Conservation (phyloP, 1,140 invertebrate genomes). For the Caligus rogercresseyi region DNA sequence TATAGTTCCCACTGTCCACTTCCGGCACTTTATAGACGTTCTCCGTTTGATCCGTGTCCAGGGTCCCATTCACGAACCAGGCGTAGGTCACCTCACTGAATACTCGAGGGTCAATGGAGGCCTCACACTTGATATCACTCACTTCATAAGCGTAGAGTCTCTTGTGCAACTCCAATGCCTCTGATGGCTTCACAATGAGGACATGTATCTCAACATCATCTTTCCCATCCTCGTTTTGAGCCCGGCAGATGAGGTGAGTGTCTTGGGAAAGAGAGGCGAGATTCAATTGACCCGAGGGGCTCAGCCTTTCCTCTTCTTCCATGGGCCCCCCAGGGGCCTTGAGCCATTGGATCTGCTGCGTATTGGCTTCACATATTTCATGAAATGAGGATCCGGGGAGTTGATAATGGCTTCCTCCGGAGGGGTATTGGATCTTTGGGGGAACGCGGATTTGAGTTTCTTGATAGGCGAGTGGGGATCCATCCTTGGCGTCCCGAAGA, state of each 20-base stretch:
- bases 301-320: neutral
- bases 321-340: too few species aligned
- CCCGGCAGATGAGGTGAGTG: neutral
- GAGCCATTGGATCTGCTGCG: neutral
- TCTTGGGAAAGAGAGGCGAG: neutral
- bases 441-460: neutral
- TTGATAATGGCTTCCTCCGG: neutral
- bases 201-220: neutral
- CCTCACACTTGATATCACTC: too few species aligned
- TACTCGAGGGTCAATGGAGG: too few species aligned
- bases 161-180: neutral
- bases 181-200: neutral
- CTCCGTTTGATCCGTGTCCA: too few species aligned
- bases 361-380: neutral
- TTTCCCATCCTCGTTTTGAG: neutral
- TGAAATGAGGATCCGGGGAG: neutral
- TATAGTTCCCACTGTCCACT: neutral
- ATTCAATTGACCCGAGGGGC: neutral
- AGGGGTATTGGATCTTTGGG: neutral
- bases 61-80: neutral
- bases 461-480: neutral
- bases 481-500: neutral
- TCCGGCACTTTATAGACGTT: neutral
- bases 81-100: too few species aligned
- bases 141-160: too few species aligned